Evolutionary conservation across 2,113 vertebrate species (phyloP).

Genomic region (Arenaria interpres): DNA sequence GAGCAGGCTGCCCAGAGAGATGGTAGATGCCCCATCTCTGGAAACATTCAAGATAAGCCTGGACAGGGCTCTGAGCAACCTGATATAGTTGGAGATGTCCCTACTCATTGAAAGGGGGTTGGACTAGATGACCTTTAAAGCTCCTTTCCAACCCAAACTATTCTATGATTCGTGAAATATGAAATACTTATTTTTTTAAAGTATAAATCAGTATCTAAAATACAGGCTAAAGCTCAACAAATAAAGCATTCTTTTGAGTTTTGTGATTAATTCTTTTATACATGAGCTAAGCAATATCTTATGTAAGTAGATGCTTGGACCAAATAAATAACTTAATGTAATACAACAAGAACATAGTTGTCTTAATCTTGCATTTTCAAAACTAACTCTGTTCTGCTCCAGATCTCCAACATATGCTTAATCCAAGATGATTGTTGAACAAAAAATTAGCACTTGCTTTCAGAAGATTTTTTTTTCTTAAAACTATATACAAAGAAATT

Average conservation of each 20-base stretch:
- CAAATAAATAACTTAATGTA: background rate
- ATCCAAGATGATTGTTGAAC: background rate
- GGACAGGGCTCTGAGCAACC: background rate
- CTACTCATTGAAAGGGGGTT: background rate
- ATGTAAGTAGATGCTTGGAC: background rate
- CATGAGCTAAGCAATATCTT: background rate
- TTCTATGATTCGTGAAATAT: background rate
- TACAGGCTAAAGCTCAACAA: background rate
- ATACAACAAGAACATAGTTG: background rate
- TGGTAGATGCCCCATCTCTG: background rate
- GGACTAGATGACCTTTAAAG: background rate
- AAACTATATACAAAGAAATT: background rate
- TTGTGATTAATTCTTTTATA: background rate
- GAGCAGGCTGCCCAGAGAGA: background rate
- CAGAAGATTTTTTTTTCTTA: background rate
- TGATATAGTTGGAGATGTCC: background rate
- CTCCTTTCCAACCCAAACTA: background rate
- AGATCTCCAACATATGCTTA: background rate
- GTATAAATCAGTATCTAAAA: background rate
- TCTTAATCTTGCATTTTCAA: background rate
- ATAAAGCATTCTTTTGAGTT: background rate
- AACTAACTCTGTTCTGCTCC: background rate
- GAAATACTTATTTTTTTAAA: background rate
- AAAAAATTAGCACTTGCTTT: background rate
- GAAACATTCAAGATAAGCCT: background rate